Conservation (phyloP, 2,888 invertebrate species). For the Drosophila limbata region DNA sequence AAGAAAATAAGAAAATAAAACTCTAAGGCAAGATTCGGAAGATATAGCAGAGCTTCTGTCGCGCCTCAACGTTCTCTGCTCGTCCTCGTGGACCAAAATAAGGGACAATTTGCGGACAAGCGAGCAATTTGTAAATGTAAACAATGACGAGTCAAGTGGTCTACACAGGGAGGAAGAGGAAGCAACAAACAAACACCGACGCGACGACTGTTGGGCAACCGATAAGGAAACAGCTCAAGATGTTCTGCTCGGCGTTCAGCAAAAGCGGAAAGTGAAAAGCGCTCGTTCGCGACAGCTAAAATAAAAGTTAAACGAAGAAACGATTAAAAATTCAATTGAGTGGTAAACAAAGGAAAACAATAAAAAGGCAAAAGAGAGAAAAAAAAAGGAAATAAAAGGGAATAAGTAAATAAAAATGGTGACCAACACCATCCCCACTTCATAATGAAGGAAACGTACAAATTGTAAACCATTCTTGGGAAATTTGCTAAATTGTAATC, state of each 20-base stretch:
- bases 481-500: slow-evolving; percentile 72
- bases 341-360: slow-evolving; percentile 62
- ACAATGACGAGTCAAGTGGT: slow-evolving; percentile 78
- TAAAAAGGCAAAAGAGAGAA: slow-evolving; percentile 3
- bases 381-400: slow-evolving; percentile 4
- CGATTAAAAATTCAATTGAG: slow-evolving; percentile 83
- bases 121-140: slow-evolving; percentile 81
- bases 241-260: slow-evolving; percentile 22
- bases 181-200: slow-evolving; percentile 42
- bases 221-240: slow-evolving; percentile 67
- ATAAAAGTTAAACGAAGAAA: slow-evolving; percentile 71
- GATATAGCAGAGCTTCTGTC: slow-evolving; percentile 45
- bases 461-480: slow-evolving; percentile 37
- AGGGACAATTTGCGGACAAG: slow-evolving; percentile 80
- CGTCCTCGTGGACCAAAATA: slow-evolving; percentile 36
- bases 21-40: slow-evolving; percentile 35
- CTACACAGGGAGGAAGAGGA: slow-evolving; percentile 31
- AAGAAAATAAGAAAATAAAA: slow-evolving; percentile 29
- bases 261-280: slow-evolving; percentile 55
- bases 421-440: neutral
- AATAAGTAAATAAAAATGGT: slow-evolving; percentile 6
- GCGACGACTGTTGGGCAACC: slow-evolving; percentile 52
- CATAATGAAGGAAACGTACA: slow-evolving; percentile 27
- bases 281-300: slow-evolving; percentile 43
- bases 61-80: slow-evolving; percentile 3